Base-by-base conservation (phyloP, 2,888 invertebrate species). In the Steromphala cineraria region DNA sequence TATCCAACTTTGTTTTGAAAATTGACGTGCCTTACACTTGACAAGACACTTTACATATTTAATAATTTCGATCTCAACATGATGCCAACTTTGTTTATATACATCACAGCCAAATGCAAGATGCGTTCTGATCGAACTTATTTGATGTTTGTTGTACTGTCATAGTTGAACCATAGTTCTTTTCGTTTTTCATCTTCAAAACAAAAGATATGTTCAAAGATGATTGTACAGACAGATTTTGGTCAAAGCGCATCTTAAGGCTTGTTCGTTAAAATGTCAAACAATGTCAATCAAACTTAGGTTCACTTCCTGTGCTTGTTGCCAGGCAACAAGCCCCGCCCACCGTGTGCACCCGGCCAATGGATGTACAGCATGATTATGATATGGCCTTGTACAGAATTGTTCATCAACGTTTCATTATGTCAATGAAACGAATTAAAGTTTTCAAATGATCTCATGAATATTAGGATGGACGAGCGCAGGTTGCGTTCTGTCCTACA, bases 361-460 rank as follows among this genome's bases (percentile, higher is more conserved):
- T 36, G 71, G 19, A 17, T 36, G 71, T 71, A 71, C 71, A 71
- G 19, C n/a, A 36, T 62, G 24, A 24, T 24, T 24, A 19, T 36
- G 40, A 71, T 28, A 36, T 71, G 71, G 40, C 71, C 71, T 36
- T 71, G 71, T 71, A 71, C 71, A 71, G 71, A 71, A 19, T 71
- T 36, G 31, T 71, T 71, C 71, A 28, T 71, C 19, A 28, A 21
- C 28, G 40, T 28, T 71, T 71, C 71, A 36, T 71, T 71, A 19
- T 36, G 4, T 71, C 7, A 56, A 24, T 36, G 36, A 78, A 67
- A 55, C 74, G 75, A 79, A 36, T 71, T 74, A n/a, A 55, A 79
- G 79, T 79, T 79, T 79, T 79, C 79, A 31, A 53, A 79, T 79
- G 79, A 79, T 79, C 79, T 79, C 79, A 79, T 76, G 28, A 19